These are phyloP conservation scores for Cylas formicarius DNA, from an alignment of 1,140 invertebrate genomes.

Conservation along the genomic window DNA sequence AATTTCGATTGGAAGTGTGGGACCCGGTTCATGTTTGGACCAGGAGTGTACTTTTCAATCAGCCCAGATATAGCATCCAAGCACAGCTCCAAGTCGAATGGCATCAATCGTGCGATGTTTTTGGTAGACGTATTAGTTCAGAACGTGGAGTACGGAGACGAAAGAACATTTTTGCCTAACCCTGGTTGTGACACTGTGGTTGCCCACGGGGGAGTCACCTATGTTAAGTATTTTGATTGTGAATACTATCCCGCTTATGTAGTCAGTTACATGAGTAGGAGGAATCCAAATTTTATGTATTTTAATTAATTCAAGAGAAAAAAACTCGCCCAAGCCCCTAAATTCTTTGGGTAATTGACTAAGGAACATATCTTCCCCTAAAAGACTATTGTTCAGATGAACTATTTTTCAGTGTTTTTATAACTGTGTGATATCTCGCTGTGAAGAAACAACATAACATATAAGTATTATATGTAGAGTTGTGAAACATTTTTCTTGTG, in stretches of 20 bases:
- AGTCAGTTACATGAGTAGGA: conserved; percentile 14
- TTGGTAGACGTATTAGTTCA: conserved; percentile 21
- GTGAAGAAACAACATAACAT: too few relatives aligned
- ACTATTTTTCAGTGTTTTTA: too few relatives aligned
- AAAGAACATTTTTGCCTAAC: conserved; percentile 17
- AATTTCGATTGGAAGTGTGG: conserved; percentile 28
- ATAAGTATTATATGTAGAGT: too few relatives aligned
- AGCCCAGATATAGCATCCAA: conserved; percentile 12
- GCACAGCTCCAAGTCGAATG: conserved; percentile 17
- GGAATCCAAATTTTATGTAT: not conserved
- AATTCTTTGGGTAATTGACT: not conserved
- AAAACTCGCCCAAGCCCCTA: not conserved
- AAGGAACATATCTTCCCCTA: too few relatives aligned
- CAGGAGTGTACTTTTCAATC: conserved; percentile 26
- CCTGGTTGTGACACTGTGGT: conserved; percentile 22
- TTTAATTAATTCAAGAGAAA: not conserved
- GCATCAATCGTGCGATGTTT: conserved; percentile 20
- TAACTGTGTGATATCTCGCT: too few relatives aligned
- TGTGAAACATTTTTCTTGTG: too few relatives aligned
- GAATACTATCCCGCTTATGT: conserved; percentile 28
- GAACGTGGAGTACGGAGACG: conserved; percentile 10
- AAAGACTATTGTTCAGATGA: too few relatives aligned
- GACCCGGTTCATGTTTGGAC: conserved; percentile 21
- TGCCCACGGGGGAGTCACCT: conserved; percentile 14
- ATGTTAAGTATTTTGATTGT: conserved; percentile 27